Evolutionary conservation across 2,888 invertebrate species (phyloP), one percentile per base, ranked within the genome.

Genomic region (Nycteola revayana): DNA sequence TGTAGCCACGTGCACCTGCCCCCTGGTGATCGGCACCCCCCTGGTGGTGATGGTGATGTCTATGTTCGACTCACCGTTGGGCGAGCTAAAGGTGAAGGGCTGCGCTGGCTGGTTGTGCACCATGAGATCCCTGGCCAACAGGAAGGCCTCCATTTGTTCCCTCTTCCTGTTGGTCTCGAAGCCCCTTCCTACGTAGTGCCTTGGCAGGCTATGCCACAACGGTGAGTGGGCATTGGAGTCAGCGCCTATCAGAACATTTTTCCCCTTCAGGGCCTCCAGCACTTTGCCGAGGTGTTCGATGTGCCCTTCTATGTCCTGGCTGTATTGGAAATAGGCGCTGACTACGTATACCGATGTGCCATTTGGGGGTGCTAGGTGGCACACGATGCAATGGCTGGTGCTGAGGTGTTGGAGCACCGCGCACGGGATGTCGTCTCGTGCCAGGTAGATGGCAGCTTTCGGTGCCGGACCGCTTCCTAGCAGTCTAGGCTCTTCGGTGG

Each of bases 191-290:
- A 1, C 7, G 1, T 32, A 54, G 0, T 61, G 56, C 0, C 40
- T 18, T 0, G 9, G 11, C 0, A 9, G 4, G 0, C 49, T 50
- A 25, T 41, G 33, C 56, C 61, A 65, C 7, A 62, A 2, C 0
- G 59, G 58, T 0, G 60, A 66, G 32, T 64, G 60, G 0, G 64
- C 48, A 10, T 65, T 66, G 2, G 25, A 24, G 31, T 65, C 65
- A 0, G 40, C 40, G 0, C 54, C 48, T 0, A 64, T 24, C 0
- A 64, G 3, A 0, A 61, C 32, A 0, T 7, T 17, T 0, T 6
- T 10, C 0, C 54, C 56, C 0, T 10, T 1, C 0, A 61, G 28
- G 0, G 0, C 3, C 0, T 39, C 29, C 8, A 63, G 26, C 0
- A 55, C 52, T 0, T 3, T 1, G 0, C 29, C 42, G 0, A 62